Evolutionary conservation across 2,113 vertebrate species (phyloP), one percentile per base, ranked within the genome.

Genomic region (Sapajus apella): DNA sequence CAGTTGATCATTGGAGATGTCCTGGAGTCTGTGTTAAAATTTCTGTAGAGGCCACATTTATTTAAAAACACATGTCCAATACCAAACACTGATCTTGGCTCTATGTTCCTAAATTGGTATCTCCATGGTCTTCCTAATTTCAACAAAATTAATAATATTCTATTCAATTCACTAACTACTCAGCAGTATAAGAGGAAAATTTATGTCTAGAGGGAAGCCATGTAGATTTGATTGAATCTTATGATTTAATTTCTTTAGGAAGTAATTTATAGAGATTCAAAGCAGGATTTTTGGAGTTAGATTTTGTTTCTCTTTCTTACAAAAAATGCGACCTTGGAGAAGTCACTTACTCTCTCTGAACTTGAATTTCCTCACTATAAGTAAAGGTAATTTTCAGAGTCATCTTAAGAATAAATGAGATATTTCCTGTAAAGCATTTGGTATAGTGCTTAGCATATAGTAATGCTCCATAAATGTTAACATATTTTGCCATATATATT

Each of bases 311-410:
- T 87, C 9, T 17, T 4, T 35, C 75, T 95, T 90, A 32, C 7
- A 79, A 13, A 61, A 30, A 76, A 5, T 21, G 6, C 84, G 27
- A 81, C 55, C 6, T 66, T 13, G n/a, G 4, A 32, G 5, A 94
- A 90, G 25, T 91, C n/a, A 85, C 10, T 77, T 87, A 68, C 10
- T 91, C 4, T 76, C 30, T 50, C 20, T 88, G n/a, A 84, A 47
- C 52, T n/a, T 95, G 20, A 91, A 72, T 93, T 93, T 55, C 25
- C 7, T 88, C 12, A 88, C 17, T 80, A 81, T 91, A 50, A 93
- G 64, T 56, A 75, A 35, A 75, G 27, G 12, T 20, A 43, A 94
- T 87, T 95, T 93, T 40, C 35, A 91, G 40, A 32, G 27, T 68
- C 32, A 66, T 35, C 73, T 6, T 66, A 68, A 96, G 70, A 91